phyloP scores from a whole-genome alignment of 2,797 vertebrate species.

The Peromyscus melanophrys region DNA sequence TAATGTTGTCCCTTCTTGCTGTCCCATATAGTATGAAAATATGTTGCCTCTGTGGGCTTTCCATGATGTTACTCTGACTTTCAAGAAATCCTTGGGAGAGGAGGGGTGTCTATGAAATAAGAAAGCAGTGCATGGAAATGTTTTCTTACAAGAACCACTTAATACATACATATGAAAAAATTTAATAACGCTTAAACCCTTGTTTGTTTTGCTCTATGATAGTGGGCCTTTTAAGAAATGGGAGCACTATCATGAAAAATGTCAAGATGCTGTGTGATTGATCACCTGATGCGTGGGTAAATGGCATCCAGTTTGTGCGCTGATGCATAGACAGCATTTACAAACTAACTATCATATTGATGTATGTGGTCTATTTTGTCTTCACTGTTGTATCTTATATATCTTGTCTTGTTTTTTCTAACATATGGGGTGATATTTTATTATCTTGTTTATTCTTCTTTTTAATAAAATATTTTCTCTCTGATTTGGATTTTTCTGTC shows the following conservation, averaged over 20 bases:
- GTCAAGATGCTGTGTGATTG: conserved; percentile 50
- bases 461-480: conserved; percentile 71
- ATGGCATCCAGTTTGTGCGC: conserved; percentile 56
- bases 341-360: conserved; percentile 79
- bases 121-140: background rate
- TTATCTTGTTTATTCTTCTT: conserved; percentile 71
- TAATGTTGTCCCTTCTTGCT: background rate
- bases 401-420: conserved; percentile 62
- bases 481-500: conserved; percentile 67
- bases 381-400: conserved; percentile 59
- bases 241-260: conserved; percentile 29
- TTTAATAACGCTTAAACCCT: conserved; percentile 10
- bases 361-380: conserved; percentile 75
- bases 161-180: conserved; percentile 21
- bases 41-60: background rate
- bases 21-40: conserved; percentile 33
- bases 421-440: conserved; percentile 65
- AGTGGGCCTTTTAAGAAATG: conserved; percentile 63
- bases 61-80: background rate
- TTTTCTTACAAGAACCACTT: conserved; percentile 27
- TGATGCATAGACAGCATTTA: conserved; percentile 64
- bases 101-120: background rate
- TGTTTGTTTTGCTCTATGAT: conserved; percentile 44
- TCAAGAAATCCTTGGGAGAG: background rate
- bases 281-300: conserved; percentile 55